Evolutionary conservation across 2,797 vertebrate genomes (phyloP), one percentile per base, ranked within the genome.

Genomic region (Falco novaeseelandiae): DNA sequence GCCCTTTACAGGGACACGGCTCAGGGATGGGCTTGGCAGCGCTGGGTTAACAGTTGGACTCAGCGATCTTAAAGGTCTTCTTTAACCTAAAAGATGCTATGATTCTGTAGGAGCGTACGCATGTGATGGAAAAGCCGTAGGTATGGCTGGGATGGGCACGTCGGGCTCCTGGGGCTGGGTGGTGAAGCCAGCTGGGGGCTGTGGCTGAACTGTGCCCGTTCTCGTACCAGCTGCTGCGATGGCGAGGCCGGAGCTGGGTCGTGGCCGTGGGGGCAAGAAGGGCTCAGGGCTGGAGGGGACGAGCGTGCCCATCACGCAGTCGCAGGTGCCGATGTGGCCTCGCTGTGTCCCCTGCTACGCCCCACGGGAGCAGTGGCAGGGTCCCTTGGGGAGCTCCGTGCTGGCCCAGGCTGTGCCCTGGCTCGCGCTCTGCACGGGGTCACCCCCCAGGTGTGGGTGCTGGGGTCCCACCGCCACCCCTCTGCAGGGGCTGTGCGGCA

Each of bases 241-340:
- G 70, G 25, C 0, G 12, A 58, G 57, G n/a, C 29, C 16, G 25
- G 57, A 58, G 57, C 51, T 80, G 1, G 1, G 23, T 26, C 4
- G 1, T 30, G 23, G 36, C 49, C 10, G 0, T 8, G 48, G 69
- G 51, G 49, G 25, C 46, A 20, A 26, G 58, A 46, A 77, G 27
- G 29, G 51, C n/a, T 30, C 0, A 0, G 29, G 51, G 8, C 9
- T 48, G 57, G 30, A 52, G 36, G 25, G 51, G 58, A 52, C 0
- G 7, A 57, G 7, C 2, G 61, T 38, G 23, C 30, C 67, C 26
- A 3, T 51, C 11, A 2, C 42, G 36, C 6, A 5, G 2, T 27
- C 27, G n/a, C 6, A 4, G 44, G 58, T 15, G 38, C 21, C 2
- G 0, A 13, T 18, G 29, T 0, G 2, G 52, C 52, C 40, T 59